Percentiles rank a stretch among this genome's conserved stretches.
phyloP scores from a whole-genome alignment of 2,888 invertebrate species.

The Zeuzera pyrina region DNA sequence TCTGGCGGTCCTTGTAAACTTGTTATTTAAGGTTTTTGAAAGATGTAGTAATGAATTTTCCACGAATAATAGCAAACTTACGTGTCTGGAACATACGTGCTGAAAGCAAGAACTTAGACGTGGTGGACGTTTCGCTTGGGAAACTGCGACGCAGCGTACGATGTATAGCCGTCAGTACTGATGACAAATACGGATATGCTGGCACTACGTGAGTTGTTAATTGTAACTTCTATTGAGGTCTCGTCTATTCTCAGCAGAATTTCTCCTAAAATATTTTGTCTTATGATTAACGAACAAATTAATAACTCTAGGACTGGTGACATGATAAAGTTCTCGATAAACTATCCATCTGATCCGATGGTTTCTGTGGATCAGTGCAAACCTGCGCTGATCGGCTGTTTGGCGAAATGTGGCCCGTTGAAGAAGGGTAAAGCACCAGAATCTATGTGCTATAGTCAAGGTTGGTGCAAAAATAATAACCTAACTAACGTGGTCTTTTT shows the following conservation, averaged over 20 bases:
- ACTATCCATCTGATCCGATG: conserved; percentile 71
- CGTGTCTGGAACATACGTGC: conserved; percentile 83
- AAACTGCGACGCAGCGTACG: conserved; percentile 84
- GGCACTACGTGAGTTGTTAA: conserved; percentile 88
- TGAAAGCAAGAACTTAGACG: conserved; percentile 78
- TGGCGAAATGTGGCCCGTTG: conserved; percentile 73
- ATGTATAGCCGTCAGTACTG: conserved; percentile 79
- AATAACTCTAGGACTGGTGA: conserved; percentile 56
- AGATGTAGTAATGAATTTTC: conserved; percentile 2
- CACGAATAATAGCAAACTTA: conserved; percentile 65
- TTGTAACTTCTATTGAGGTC: too few relatives aligned
- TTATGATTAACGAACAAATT: too few relatives aligned
- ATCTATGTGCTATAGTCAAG: conserved; percentile 73
- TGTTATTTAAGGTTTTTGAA: neutral
- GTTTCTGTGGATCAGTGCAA: conserved; percentile 61
- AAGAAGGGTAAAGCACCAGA: conserved; percentile 67
- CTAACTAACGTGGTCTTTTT: too few relatives aligned
- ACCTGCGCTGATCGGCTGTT: conserved; percentile 77
- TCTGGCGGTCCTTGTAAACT: too few relatives aligned
- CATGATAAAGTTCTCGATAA: conserved; percentile 67
- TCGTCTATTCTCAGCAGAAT: too few relatives aligned
- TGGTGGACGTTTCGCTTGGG: conserved; percentile 83
- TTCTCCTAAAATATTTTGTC: too few relatives aligned
- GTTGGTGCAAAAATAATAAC: too few relatives aligned
- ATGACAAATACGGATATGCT: conserved; percentile 84